These are phyloP conservation scores for Lydus trimaculatus DNA, from an alignment of 2,888 invertebrate species.

Conservation along the genomic window DNA sequence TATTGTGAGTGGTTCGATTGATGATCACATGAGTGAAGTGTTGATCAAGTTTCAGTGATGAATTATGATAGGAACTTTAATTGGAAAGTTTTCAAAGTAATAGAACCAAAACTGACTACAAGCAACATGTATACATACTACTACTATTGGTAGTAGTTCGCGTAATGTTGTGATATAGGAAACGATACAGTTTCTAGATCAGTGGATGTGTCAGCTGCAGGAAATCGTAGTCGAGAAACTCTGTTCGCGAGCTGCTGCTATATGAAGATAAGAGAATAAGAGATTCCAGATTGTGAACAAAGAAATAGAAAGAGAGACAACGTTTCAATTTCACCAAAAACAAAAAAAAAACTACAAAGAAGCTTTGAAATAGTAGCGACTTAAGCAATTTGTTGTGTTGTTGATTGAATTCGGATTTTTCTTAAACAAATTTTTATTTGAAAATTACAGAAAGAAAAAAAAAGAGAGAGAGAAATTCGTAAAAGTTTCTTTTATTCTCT, in stretches of 20 bases:
- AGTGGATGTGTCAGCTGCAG: conserved; percentile 42
- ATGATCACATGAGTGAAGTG: too few species aligned
- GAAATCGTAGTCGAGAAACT: conserved; percentile 35
- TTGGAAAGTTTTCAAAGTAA: not conserved
- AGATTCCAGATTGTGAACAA: conserved; percentile 9
- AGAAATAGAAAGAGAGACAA: not conserved
- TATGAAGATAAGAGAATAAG: conserved; percentile 31
- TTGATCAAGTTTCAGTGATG: too few species aligned
- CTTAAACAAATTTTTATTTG: not conserved
- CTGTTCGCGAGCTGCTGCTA: conserved; percentile 36
- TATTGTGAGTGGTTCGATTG: too few species aligned
- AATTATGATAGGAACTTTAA: not conserved
- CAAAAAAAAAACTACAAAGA: not conserved
- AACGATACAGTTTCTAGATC: conserved; percentile 36
- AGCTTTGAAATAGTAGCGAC: not conserved
- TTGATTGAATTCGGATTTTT: not conserved
- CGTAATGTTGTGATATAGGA: conserved; percentile 13
- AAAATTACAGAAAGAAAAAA: not conserved
- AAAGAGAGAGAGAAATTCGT: not conserved
- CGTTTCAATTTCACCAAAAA: not conserved
- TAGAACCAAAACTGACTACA: not conserved
- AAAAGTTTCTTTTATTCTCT: not conserved
- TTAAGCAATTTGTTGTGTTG: not conserved
- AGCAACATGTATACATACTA: conserved; percentile 2
- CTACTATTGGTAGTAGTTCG: too few species aligned